Base-by-base conservation (phyloP, 37 sponge, comb jelly and placozoan genomes). In the Mnemiopsis leidyi region DNA sequence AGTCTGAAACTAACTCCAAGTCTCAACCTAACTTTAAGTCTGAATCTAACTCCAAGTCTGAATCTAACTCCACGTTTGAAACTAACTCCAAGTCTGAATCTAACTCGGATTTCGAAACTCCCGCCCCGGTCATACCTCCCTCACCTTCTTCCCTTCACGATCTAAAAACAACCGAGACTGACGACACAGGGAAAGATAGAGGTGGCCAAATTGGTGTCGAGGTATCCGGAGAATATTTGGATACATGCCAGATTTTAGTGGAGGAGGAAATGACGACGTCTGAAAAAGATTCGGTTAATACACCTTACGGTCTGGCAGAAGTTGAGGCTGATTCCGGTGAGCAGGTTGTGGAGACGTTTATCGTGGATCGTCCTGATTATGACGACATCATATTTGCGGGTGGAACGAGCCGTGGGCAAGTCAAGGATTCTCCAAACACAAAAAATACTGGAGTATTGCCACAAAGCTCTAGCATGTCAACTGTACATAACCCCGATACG, bases 381-480 rank as follows among this genome's bases (percentile, higher is more conserved):
- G 79, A 77, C 18, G 79, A 77, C 79, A 77, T 77, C 18, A 77
- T 77, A 1, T 77, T 77, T 32, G 26, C 79, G 32, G 79, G 79
- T 77, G 79, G 79, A 29, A 28, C 30, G 2, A 71, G 73, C 73
- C 25, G 21, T 23, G 73, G 20, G 20, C 3, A n/a, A 71, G 73
- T 2, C 3, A 13, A 48, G 13, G 61, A 5, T 13, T 48, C 9
- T 48, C 61, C 61, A 18, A n/a, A n/a, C n/a, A n/a, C n/a, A n/a
- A n/a, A n/a, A n/a, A n/a, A n/a, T n/a, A n/a, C n/a, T n/a, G 61
- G 61, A 48, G 5, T 13, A 18, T 18, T 5, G 9, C 9, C 13
- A 13, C 9, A 48, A 48, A 13, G 5, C 13, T 48, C 61, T 18
- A 48, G 61, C 13, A 48, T 13, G 5, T 5, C 5, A 18, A 5